Percentiles rank a stretch among this genome's conserved stretches.
Evolutionary conservation across 2,888 invertebrate species (phyloP).

Genomic region (Phaedon cochleariae): DNA sequence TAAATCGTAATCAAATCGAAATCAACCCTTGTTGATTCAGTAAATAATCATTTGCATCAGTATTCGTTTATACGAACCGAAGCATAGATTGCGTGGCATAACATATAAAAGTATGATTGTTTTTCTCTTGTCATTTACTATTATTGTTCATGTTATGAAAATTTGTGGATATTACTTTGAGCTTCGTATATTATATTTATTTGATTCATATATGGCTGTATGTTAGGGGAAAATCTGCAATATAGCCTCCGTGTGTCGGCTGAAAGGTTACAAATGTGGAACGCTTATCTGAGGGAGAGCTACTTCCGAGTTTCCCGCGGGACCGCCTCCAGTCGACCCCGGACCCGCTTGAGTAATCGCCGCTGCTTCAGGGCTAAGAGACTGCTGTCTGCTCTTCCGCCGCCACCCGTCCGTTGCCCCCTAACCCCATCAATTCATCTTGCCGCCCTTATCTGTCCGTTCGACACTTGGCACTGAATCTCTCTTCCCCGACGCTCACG

Average conservation of each 20-base stretch:
- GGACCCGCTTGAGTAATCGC: constrained; percentile 58
- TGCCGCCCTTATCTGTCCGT: constrained; percentile 53
- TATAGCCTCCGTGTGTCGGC: constrained; percentile 15
- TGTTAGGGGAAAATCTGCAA: not conserved
- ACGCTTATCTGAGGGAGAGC: constrained; percentile 60
- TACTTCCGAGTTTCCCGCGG: constrained; percentile 57
- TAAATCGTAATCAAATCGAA: no score
- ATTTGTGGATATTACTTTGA: no score
- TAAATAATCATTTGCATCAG: no score
- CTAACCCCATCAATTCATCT: constrained; percentile 61
- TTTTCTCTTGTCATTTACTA: no score
- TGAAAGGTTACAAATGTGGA: constrained; percentile 61
- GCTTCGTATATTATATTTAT: no score
- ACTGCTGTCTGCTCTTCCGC: constrained; percentile 61
- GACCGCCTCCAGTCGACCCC: constrained; percentile 41
- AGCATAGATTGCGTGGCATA: no score
- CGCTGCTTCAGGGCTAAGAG: constrained; percentile 60
- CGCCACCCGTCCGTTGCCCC: constrained; percentile 59
- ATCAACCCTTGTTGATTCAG: no score
- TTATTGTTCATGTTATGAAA: no score
- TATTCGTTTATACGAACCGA: no score
- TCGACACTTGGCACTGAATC: constrained; percentile 41
- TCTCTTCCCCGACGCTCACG: constrained; percentile 41
- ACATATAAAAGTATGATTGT: no score
- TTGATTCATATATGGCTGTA: no score